phyloP scores from a whole-genome alignment of 2,888 invertebrate species.

The Micoletzkya japonica region DNA sequence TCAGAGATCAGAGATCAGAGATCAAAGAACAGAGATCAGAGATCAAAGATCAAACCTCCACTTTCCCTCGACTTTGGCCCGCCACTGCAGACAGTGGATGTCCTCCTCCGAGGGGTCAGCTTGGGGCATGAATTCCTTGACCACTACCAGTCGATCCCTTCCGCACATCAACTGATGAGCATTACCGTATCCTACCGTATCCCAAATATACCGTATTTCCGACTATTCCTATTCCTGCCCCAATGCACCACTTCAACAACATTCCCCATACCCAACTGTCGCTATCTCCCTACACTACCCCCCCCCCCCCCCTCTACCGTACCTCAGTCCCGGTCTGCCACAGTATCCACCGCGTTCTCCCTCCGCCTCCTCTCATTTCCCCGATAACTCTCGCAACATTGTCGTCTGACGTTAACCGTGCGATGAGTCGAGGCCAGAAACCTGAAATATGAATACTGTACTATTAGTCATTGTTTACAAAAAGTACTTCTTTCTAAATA shows the following conservation, averaged over 20 bases:
- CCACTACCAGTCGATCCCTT: constrained; percentile 78
- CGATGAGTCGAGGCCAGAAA: constrained; percentile 23
- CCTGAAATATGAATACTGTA: constrained; percentile 7
- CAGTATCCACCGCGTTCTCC: constrained; percentile 79
- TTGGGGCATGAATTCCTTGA: constrained; percentile 75
- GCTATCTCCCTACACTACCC: background rate
- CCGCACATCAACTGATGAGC: constrained; percentile 69
- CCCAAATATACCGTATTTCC: background rate
- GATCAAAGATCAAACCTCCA: constrained; percentile 12
- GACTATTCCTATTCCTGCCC: background rate
- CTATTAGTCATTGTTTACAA: background rate
- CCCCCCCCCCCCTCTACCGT: background rate
- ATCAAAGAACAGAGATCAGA: background rate
- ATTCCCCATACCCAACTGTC: background rate
- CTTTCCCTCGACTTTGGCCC: background rate
- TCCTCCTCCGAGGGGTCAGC: constrained; percentile 30
- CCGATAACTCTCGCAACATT: background rate
- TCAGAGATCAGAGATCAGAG: background rate
- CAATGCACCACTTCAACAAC: background rate
- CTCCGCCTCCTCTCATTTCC: background rate
- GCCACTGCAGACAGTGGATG: constrained; percentile 1
- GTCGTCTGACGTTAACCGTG: constrained; percentile 21
- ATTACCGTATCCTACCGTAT: background rate
- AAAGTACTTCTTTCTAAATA: background rate
- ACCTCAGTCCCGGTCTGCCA: constrained; percentile 91